These are phyloP conservation scores for Pluvianellus socialis DNA, from an alignment of 2,113 vertebrate species.

Conservation along the genomic window DNA sequence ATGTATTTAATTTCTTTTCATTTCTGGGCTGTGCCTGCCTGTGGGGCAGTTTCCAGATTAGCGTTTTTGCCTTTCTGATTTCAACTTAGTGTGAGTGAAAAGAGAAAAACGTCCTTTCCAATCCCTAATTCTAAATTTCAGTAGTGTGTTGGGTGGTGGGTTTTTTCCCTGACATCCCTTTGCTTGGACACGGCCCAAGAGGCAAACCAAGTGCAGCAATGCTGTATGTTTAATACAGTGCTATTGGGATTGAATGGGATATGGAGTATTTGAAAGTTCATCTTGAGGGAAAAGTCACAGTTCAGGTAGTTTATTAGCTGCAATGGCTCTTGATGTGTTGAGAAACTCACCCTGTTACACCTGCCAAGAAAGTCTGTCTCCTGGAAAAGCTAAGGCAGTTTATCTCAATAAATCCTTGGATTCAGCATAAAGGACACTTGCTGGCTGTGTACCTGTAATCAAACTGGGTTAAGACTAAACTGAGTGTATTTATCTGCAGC, in stretches of 20 bases:
- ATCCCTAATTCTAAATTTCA: background rate
- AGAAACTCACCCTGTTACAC: background rate
- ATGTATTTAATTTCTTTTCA: background rate
- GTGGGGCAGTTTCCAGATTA: background rate
- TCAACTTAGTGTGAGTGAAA: background rate
- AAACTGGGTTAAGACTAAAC: background rate
- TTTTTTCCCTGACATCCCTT: background rate
- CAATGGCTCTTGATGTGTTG: background rate
- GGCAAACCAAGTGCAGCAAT: background rate
- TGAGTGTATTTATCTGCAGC: background rate
- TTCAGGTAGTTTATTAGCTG: background rate
- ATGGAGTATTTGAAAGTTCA: background rate
- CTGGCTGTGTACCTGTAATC: background rate
- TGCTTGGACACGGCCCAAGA: background rate
- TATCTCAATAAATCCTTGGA: constrained; percentile 15
- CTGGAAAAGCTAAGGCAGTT: background rate
- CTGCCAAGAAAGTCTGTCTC: background rate
- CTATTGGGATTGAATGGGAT: background rate
- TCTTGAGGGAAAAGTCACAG: background rate
- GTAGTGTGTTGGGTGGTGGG: background rate
- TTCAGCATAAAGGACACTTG: background rate
- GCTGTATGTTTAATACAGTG: background rate
- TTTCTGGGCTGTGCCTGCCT: background rate
- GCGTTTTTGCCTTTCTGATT: background rate
- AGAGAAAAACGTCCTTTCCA: background rate